Conservation (phyloP, 2,888 invertebrate species). For the Diadromus collaris region DNA sequence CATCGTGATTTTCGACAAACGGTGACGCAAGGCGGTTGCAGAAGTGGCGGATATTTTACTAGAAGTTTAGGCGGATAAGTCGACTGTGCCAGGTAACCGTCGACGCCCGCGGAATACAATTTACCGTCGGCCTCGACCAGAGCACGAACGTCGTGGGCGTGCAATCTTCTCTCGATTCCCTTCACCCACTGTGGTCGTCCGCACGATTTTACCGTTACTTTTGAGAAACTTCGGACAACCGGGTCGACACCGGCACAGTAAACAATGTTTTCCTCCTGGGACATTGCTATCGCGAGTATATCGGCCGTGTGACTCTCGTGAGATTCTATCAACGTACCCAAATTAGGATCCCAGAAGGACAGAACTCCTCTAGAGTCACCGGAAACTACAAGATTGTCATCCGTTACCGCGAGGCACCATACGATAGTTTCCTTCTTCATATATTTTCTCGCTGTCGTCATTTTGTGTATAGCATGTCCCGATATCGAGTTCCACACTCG, state of each 20-base stretch:
- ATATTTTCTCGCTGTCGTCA: constrained; percentile 86
- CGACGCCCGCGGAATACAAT: constrained; percentile 91
- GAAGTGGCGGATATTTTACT: constrained; percentile 87
- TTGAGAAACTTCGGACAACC: constrained; percentile 87
- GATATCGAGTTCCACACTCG: constrained; percentile 93
- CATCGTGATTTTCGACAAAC: constrained; percentile 82
- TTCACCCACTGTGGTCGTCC: constrained; percentile 90
- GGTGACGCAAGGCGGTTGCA: constrained; percentile 83
- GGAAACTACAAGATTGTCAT: constrained; percentile 91
- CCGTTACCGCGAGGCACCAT: constrained; percentile 92
- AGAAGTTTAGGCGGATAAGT: constrained; percentile 86
- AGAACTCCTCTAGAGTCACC: constrained; percentile 94
- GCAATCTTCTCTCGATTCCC: constrained; percentile 89
- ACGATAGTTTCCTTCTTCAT: constrained; percentile 88
- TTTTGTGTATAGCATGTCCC: constrained; percentile 92
- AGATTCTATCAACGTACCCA: constrained; percentile 90
- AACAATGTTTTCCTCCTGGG: constrained; percentile 86
- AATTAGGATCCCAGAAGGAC: constrained; percentile 93
- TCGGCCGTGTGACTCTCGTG: constrained; percentile 91
- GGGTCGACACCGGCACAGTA: constrained; percentile 93
- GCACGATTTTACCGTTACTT: constrained; percentile 82
- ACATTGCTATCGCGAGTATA: constrained; percentile 88
- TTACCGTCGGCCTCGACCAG: constrained; percentile 84
- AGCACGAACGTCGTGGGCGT: constrained; percentile 93
- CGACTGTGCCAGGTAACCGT: constrained; percentile 89